Base-by-base conservation (phyloP, 2,888 invertebrate genomes). In the Beris morrisii region DNA sequence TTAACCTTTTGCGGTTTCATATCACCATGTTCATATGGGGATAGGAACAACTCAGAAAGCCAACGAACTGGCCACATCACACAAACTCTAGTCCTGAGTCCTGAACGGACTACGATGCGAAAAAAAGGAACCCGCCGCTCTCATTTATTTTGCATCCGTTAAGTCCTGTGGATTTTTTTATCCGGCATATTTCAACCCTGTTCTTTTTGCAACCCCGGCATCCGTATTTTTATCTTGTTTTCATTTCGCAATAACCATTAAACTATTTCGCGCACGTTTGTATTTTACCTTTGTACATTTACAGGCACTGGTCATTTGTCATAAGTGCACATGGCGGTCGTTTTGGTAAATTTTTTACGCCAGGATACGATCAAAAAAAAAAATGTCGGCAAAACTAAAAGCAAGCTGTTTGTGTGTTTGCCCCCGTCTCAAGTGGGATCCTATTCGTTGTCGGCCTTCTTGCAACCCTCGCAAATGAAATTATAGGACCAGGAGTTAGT, bases 181-280 rank as follows among this genome's bases (percentile, higher is more conserved):
- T 30, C 54, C 9, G 52, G 12, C 52, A n/a, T 52, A 22, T 15
- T n/a, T 28, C 12, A 12, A 28, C 28, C 15, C 6, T 5, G 31
- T 53, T 52, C 15, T 12, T 46, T 46, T 53, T n/a, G 28, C n/a
- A 11, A n/a, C 12, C n/a, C 31, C 5, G 28, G 9, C 31, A 31
- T 52, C 53, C 53, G n/a, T 5, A 31, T 58, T 46, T 58, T 58
- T 46, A n/a, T 43, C 28, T 30, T 45, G 46, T 52, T 63, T 63
- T 61, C 52, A 45, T 63, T 58, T 45, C 44, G 64, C 56, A 64
- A 67, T 67, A 57, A 64, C 64, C 56, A 48, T 67, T 67, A 65
- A 59, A 61, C 58, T 65, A 67, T 65, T 67, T 67, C 55, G 54
- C 64, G 46, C 67, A 64, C 64, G 64, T 64, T 52, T 55, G 5